phyloP scores from a whole-genome alignment of 2,113 vertebrate genomes.

The Cinclus cinclus region DNA sequence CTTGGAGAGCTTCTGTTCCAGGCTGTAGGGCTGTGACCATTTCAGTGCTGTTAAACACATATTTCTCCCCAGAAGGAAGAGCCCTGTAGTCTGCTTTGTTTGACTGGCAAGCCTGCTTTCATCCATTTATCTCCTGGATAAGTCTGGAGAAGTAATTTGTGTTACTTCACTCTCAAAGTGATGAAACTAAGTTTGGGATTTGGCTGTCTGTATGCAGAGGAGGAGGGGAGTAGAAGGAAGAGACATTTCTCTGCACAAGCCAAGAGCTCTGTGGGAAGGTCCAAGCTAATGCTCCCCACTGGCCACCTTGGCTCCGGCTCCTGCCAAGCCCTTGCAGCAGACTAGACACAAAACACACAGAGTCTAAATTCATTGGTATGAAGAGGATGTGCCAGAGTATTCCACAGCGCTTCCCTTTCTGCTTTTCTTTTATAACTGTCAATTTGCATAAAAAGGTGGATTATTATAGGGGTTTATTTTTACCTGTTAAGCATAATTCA shows the following conservation, averaged over 20 bases:
- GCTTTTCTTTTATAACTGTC: conserved; percentile 33
- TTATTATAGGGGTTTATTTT: neutral
- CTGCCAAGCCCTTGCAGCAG: conserved; percentile 65
- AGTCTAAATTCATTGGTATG: conserved; percentile 43
- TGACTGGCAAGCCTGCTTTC: neutral
- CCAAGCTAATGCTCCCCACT: conserved; percentile 43
- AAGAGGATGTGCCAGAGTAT: conserved; percentile 36
- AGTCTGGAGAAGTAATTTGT: conserved; percentile 44
- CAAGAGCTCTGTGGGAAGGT: conserved; percentile 63
- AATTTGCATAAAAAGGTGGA: conserved; percentile 19
- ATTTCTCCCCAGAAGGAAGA: neutral
- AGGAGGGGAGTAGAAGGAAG: conserved; percentile 9
- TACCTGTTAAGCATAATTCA: neutral
- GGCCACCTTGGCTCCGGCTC: conserved; percentile 4
- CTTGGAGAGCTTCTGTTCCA: conserved; percentile 20
- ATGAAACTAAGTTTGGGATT: conserved; percentile 27
- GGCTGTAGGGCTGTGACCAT: neutral
- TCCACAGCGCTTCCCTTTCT: conserved; percentile 53
- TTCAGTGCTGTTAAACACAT: neutral
- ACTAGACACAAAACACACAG: conserved; percentile 39
- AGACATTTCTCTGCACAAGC: neutral
- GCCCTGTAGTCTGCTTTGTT: neutral
- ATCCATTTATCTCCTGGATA: neutral
- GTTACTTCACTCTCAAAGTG: conserved; percentile 36
- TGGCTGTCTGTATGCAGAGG: neutral